Evolutionary conservation across 92 coral and sea anemone species (phyloP).

Genomic region (Heteractis magnifica): DNA sequence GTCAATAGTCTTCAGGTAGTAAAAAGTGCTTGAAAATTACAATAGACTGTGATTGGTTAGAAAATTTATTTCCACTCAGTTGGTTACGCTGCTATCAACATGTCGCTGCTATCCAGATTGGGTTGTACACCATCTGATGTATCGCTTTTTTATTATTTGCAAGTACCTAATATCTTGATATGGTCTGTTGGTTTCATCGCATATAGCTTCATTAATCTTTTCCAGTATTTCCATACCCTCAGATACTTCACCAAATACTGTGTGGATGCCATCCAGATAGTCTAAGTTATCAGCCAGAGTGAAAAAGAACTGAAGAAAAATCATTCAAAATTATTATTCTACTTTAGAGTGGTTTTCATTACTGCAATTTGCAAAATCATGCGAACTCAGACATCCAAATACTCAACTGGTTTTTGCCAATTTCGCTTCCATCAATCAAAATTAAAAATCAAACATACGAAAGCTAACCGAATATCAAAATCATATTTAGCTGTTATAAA

Average conservation of each 20-base stretch:
- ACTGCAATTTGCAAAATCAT: too few relatives aligned
- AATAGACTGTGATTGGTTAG: too few relatives aligned
- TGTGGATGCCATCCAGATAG: conserved; percentile 91
- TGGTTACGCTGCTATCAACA: neutral
- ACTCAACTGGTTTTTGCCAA: too few relatives aligned
- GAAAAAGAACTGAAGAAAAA: conserved; percentile 74
- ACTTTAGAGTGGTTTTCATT: neutral
- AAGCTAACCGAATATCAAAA: too few relatives aligned
- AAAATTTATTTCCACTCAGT: too few relatives aligned
- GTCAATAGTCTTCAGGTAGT: too few relatives aligned
- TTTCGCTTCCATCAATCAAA: too few relatives aligned
- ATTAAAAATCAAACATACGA: too few relatives aligned
- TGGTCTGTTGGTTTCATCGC: conserved; percentile 90
- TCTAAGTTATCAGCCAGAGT: conserved; percentile 84
- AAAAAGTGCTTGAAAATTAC: too few relatives aligned
- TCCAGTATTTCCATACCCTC: conserved; percentile 94
- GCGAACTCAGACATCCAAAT: too few relatives aligned
- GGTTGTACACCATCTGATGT: neutral
- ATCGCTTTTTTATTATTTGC: neutral
- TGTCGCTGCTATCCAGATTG: neutral
- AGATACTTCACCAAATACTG: conserved; percentile 98
- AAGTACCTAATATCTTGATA: conserved; percentile 94
- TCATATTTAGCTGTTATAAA: too few relatives aligned
- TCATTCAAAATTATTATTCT: neutral
- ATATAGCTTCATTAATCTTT: conserved; percentile 87